phyloP scores from a whole-genome alignment of 2,113 vertebrate species.

The Xyliphius kryptos region DNA sequence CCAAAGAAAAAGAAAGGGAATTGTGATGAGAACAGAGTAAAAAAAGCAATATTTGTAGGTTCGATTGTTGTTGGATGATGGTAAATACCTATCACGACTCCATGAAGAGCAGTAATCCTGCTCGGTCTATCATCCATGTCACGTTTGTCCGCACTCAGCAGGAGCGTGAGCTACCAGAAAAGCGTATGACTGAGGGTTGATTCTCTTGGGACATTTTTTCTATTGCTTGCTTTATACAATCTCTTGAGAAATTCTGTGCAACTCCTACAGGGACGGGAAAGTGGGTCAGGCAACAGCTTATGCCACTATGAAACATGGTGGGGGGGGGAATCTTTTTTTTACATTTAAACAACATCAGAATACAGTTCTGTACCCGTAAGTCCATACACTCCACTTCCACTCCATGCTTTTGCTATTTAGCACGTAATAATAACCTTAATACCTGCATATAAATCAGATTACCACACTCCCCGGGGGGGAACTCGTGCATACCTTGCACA shows the following conservation, averaged over 20 bases:
- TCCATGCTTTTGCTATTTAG: conserved; percentile 36
- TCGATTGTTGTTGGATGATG: too few relatives aligned
- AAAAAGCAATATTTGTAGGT: too few relatives aligned
- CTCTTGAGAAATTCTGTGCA: conserved; percentile 34
- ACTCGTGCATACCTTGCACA: conserved; percentile 34
- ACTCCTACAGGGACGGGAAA: conserved; percentile 45
- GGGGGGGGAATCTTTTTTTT: too few relatives aligned
- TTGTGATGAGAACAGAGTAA: too few relatives aligned
- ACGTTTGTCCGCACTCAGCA: not conserved
- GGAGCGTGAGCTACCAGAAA: not conserved
- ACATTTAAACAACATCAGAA: not conserved
- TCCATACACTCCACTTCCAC: conserved; percentile 36
- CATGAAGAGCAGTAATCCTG: too few relatives aligned
- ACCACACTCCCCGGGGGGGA: conserved; percentile 42
- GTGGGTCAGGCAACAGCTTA: conserved; percentile 56
- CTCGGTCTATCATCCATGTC: conserved; percentile 4
- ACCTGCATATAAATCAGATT: conserved; percentile 56
- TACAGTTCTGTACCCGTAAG: not conserved
- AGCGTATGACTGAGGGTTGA: not conserved
- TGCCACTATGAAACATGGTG: conserved; percentile 2
- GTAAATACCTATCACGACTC: too few relatives aligned
- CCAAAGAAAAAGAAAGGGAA: too few relatives aligned
- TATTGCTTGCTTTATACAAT: conserved; percentile 8
- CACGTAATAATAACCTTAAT: conserved; percentile 44
- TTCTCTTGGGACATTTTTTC: conserved; percentile 9